Evolutionary conservation across 2,113 vertebrate genomes (phyloP).

Genomic region (Dromas ardeola): DNA sequence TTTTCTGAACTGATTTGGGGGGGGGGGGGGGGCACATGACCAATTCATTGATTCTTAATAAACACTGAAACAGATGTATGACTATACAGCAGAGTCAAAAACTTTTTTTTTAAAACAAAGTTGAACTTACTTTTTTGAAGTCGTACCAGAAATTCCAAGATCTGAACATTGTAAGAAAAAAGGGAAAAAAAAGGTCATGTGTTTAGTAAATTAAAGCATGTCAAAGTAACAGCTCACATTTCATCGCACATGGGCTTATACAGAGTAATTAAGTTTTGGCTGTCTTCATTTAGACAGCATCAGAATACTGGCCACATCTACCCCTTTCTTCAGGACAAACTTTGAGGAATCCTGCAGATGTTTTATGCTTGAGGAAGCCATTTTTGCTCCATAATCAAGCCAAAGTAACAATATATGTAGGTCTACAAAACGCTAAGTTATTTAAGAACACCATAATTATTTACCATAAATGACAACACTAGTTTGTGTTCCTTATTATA

Average conservation of each 20-base stretch:
- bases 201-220: background rate
- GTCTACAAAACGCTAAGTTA: background rate
- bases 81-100: background rate
- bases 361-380: background rate
- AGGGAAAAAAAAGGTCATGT: background rate
- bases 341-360: background rate
- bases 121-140: constrained; percentile 92
- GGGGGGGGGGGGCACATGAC: background rate
- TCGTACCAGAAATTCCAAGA: constrained; percentile 88
- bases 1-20: background rate
- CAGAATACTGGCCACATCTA: background rate
- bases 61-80: background rate
- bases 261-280: background rate
- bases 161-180: constrained; percentile 77
- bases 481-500: background rate
- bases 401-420: background rate
- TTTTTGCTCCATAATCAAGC: background rate
- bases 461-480: background rate
- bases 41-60: background rate
- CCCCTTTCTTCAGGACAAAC: background rate
- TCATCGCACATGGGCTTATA: background rate
- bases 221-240: background rate
- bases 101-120: background rate
- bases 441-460: background rate
- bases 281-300: background rate